A percentile compares a stretch with the other conserved stretches of the same genome.
phyloP scores from a whole-genome alignment of 2,797 vertebrate genomes.

The Melanotaenia boesemani region DNA sequence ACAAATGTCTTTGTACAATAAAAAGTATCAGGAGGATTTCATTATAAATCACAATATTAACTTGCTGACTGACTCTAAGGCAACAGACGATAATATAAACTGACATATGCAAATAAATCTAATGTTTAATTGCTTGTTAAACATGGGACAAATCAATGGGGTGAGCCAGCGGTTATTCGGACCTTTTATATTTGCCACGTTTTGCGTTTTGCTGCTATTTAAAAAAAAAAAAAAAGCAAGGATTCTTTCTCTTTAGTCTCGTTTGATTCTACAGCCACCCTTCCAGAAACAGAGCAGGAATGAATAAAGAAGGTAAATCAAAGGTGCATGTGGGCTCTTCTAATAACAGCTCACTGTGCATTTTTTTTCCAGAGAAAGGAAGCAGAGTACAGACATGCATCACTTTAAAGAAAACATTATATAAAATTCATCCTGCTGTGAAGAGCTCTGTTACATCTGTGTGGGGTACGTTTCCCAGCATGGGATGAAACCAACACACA shows the following conservation, averaged over 20 bases:
- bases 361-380: slow-evolving; percentile 27
- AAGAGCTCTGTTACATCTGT: slow-evolving; percentile 47
- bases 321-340: slow-evolving; percentile 22
- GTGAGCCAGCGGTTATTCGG: slow-evolving; percentile 2
- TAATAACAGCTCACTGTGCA: slow-evolving; percentile 26
- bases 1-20: neutral
- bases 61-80: slow-evolving; percentile 14
- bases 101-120: slow-evolving; percentile 2
- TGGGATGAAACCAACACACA: slow-evolving; percentile 26
- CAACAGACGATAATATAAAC: slow-evolving; percentile 1
- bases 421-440: slow-evolving; percentile 50
- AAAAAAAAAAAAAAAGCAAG: neutral
- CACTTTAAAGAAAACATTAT: slow-evolving; percentile 51
- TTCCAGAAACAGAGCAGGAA: slow-evolving; percentile 3
- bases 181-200: slow-evolving; percentile 26
- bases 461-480: slow-evolving; percentile 33
- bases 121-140: slow-evolving; percentile 19
- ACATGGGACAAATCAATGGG: slow-evolving; percentile 1
- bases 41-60: neutral
- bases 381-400: slow-evolving; percentile 44
- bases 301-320: slow-evolving; percentile 16
- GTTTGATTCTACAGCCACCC: neutral
- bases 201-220: slow-evolving; percentile 11
- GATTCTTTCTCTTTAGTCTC: neutral
- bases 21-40: neutral